Conservation (phyloP, 2,888 invertebrate species). For the Lucinisca nassula region DNA sequence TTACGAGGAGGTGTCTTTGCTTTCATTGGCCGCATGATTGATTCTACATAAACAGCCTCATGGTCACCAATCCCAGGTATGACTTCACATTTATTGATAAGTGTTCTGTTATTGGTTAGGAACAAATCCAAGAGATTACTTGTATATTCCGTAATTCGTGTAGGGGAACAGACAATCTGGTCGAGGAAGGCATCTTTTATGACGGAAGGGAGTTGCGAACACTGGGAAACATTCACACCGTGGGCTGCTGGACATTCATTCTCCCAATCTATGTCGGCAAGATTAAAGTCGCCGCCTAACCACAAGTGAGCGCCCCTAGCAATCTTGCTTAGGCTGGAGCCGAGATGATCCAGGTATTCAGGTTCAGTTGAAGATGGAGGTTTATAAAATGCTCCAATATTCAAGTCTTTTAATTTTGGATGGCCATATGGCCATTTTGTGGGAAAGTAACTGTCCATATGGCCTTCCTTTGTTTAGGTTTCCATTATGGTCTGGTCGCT, state of each 20-base stretch:
- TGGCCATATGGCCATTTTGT: too few species aligned
- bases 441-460: too few species aligned
- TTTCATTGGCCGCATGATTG: not conserved
- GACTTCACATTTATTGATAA: slow-evolving; percentile 28
- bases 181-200: slow-evolving; percentile 15
- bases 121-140: slow-evolving; percentile 33
- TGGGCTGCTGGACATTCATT: not conserved
- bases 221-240: not conserved
- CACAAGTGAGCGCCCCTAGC: slow-evolving; percentile 32
- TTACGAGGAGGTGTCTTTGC: not conserved
- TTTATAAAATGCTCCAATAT: slow-evolving; percentile 40
- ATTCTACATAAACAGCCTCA: not conserved
- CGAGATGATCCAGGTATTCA: slow-evolving; percentile 16
- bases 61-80: slow-evolving; percentile 27
- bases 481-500: too few species aligned
- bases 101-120: slow-evolving; percentile 36
- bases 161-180: slow-evolving; percentile 33
- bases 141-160: slow-evolving; percentile 27
- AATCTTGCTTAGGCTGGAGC: slow-evolving; percentile 4
- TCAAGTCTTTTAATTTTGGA: slow-evolving; percentile 36
- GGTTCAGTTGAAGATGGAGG: slow-evolving; percentile 41
- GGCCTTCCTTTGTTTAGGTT: too few species aligned
- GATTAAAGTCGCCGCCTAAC: too few species aligned
- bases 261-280: slow-evolving; percentile 40
- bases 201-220: slow-evolving; percentile 5